Evolutionary conservation across 2,797 vertebrate species (phyloP), one percentile per base, ranked within the genome.

Genomic region (Halcyon leucocephala): DNA sequence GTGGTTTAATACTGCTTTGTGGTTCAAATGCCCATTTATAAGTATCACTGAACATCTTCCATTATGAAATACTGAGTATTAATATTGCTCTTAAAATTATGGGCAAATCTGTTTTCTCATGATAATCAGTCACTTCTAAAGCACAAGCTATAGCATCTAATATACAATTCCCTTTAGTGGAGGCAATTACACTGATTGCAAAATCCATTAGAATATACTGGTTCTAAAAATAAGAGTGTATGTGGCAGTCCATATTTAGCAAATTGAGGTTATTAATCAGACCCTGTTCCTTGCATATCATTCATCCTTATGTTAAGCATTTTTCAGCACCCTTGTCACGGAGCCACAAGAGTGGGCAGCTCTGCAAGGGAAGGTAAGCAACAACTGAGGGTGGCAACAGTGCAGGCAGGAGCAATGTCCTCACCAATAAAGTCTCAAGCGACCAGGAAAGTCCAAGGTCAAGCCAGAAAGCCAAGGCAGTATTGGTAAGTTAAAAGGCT

Each of bases 151-250:
- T 65, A 88, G 16, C 37, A 44, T 86, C 46, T 79, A 76, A 85
- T 77, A 86, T 26, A 88, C 92, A 86, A 89, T 87, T 94, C 84
- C 80, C 44, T 96, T 96, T 51, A 90, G 86, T 52, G 28, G 55
- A 92, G 66, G 90, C 90, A 96, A 95, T 96, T 87, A 92, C 29
- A 87, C 89, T 97, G 95, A 97, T 96, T 97, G 92, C 79, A 84
- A 95, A 96, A 96, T 94, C 52, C 79, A 82, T 83, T 80, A 92
- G 89, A 93, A 89, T 89, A 85, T 69, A 83, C 41, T 69, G 61
- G 14, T 67, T 93, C 65, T 89, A 95, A 96, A 95, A 95, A 89
- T 95, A 94, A 82, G 66, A 66, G 58, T 78, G n/a, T 91, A 31
- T 86, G 70, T 86, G 51, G 39, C 66, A 84, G 66, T 90, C 66